These are phyloP conservation scores for Gobio gobio DNA, from an alignment of 2,113 vertebrate species.

Conservation along the genomic window DNA sequence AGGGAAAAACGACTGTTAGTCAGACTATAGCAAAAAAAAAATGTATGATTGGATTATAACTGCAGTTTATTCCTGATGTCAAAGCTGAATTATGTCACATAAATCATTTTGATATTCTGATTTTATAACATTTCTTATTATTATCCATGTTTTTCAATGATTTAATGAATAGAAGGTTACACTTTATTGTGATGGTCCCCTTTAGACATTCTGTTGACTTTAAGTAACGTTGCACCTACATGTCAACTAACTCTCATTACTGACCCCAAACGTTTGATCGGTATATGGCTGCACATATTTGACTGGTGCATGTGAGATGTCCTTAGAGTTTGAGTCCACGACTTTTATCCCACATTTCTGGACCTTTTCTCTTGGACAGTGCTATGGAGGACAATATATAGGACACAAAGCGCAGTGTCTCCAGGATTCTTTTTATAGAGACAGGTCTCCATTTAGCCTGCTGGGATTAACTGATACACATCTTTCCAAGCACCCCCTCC, in stretches of 20 bases:
- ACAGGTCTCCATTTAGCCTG: conserved; percentile 63
- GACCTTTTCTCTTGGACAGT: conserved; percentile 17
- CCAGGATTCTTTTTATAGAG: conserved; percentile 68
- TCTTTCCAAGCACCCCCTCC: conserved; percentile 62
- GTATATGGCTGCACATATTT: not conserved
- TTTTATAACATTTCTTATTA: no score
- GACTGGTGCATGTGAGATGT: not conserved
- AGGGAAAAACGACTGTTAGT: not conserved
- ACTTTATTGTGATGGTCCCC: no score
- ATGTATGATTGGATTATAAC: no score
- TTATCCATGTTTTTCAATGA: no score
- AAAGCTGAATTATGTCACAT: no score
- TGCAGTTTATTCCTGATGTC: no score
- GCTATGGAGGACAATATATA: conserved; percentile 54
- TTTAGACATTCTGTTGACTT: no score
- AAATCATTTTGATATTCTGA: no score
- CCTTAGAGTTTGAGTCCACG: not conserved
- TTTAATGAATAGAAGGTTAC: no score
- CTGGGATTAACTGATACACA: conserved; percentile 65
- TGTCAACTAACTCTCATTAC: no score
- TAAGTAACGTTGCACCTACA: no score
- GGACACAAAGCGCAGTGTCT: conserved; percentile 60
- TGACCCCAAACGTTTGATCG: not conserved
- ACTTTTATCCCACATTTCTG: not conserved
- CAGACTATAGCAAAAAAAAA: no score